These are phyloP conservation scores for Pleuronectes platessa DNA, from an alignment of 2,113 vertebrate genomes.

Conservation along the genomic window DNA sequence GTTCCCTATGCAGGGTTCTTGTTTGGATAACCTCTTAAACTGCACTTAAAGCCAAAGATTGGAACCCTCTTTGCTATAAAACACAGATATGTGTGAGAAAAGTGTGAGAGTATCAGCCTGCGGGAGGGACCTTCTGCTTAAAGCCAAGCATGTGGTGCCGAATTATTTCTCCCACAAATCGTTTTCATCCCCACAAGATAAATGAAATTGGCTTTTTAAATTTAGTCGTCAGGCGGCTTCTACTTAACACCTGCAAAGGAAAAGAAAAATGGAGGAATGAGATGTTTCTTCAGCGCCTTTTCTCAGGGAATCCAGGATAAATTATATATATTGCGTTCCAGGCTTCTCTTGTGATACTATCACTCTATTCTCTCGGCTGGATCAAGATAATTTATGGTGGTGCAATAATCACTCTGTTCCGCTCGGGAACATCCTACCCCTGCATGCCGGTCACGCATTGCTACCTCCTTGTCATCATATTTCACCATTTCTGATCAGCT, in stretches of 20 bases:
- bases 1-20: conserved; percentile 3
- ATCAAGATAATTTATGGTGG: too few relatives aligned
- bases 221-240: neutral
- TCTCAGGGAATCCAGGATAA: neutral
- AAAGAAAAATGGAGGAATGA: too few relatives aligned
- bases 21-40: conserved; percentile 56
- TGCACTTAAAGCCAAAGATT: neutral
- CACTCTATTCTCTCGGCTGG: too few relatives aligned
- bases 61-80: neutral
- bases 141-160: neutral
- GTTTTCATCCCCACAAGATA: neutral
- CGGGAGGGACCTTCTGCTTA: too few relatives aligned
- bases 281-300: too few relatives aligned
- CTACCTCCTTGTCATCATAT: conserved; percentile 15
- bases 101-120: neutral
- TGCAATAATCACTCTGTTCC: neutral
- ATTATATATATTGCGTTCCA: neutral
- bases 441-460: conserved; percentile 31
- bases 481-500: conserved; percentile 40
- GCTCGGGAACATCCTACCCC: conserved; percentile 4
- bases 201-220: too few relatives aligned
- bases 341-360: neutral
- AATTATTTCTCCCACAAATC: neutral
- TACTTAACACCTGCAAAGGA: conserved; percentile 45
- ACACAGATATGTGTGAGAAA: neutral